Conservation (phyloP, 2,888 invertebrate species). For the Abscondita cerata region DNA sequence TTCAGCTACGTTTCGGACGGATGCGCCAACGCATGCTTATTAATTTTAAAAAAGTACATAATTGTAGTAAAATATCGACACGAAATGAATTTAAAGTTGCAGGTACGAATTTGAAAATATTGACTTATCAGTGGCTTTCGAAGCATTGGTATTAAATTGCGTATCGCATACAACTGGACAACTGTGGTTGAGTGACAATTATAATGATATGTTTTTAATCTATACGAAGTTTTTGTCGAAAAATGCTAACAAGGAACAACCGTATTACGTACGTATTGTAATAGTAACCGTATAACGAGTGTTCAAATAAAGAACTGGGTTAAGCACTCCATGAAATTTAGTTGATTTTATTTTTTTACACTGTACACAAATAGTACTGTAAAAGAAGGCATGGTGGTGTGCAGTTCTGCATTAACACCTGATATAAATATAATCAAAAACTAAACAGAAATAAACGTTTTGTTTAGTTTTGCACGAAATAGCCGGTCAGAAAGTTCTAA, state of each 20-base stretch:
- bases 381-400: too few relatives aligned
- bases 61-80: neutral
- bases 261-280: neutral
- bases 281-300: too few relatives aligned
- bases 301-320: too few relatives aligned
- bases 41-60: slow-evolving; percentile 41
- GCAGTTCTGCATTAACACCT: too few relatives aligned
- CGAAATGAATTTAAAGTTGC: neutral
- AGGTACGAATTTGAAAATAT: slow-evolving; percentile 12
- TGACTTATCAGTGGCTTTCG: slow-evolving; percentile 6
- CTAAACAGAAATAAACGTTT: too few relatives aligned
- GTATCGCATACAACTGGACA: slow-evolving; percentile 16
- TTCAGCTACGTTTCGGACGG: slow-evolving; percentile 39
- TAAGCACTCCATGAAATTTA: too few relatives aligned
- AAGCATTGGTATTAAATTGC: neutral
- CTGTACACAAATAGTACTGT: too few relatives aligned
- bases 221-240: slow-evolving; percentile 36
- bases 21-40: slow-evolving; percentile 39
- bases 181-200: slow-evolving; percentile 47
- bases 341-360: too few relatives aligned
- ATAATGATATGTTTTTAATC: slow-evolving; percentile 40
- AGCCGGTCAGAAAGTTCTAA: too few relatives aligned
- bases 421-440: too few relatives aligned
- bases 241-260: slow-evolving; percentile 1
- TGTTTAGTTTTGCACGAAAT: too few relatives aligned